A percentile compares a stretch with the other conserved stretches of the same genome.
Evolutionary conservation across 2,113 vertebrate species (phyloP).

Genomic region (Montifringilla adamsi): DNA sequence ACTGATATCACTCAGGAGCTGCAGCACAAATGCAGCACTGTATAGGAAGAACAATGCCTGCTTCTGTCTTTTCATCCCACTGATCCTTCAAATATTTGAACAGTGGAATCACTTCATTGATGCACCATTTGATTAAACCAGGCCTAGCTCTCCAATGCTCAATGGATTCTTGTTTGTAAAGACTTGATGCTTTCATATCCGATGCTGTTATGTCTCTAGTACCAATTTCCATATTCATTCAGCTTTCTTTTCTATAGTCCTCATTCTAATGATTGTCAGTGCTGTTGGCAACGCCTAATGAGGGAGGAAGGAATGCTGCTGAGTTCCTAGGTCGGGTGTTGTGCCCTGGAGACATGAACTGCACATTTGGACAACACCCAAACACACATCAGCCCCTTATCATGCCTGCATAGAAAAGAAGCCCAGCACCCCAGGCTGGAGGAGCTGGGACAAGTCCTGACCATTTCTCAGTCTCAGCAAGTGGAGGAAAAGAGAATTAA

Average conservation of each 20-base stretch:
- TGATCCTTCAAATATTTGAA: slow-evolving; percentile 22
- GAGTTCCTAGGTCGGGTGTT: background rate
- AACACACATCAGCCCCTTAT: background rate
- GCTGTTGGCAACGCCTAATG: background rate
- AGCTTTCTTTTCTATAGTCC: background rate
- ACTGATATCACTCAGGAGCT: background rate
- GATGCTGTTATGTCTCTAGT: background rate
- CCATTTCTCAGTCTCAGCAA: background rate
- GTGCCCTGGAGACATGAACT: background rate
- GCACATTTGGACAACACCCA: background rate
- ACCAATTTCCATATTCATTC: slow-evolving; percentile 12
- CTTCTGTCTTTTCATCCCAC: slow-evolving; percentile 5
- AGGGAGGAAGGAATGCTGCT: background rate
- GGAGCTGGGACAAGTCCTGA: background rate
- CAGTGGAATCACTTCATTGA: slow-evolving; percentile 26
- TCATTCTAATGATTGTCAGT: background rate
- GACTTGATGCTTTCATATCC: background rate
- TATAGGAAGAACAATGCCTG: background rate
- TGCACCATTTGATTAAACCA: slow-evolving; percentile 36
- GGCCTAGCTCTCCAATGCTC: slow-evolving; percentile 17
- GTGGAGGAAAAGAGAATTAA: background rate
- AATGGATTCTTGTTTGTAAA: slow-evolving; percentile 38
- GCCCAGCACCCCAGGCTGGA: background rate
- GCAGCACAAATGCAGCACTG: background rate
- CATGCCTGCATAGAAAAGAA: background rate